Conservation (phyloP, 2,113 vertebrate species). For the Brachyhypopomus gauderio region DNA sequence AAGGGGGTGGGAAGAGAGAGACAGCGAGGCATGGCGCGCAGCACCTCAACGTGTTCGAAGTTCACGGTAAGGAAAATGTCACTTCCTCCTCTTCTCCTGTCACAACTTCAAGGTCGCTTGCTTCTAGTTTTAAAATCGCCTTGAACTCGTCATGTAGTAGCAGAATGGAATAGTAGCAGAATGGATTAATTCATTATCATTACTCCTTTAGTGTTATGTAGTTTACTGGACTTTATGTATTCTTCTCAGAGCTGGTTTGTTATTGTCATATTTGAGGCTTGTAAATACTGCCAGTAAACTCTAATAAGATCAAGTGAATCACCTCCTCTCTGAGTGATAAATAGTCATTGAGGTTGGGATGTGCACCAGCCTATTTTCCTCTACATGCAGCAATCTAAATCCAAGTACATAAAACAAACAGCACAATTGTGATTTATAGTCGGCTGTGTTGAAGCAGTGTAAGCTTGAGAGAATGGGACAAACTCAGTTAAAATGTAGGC, state of each 20-base stretch:
- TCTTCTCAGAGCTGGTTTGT: background rate
- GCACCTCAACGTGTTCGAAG: slow-evolving; percentile 90
- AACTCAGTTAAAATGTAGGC: background rate
- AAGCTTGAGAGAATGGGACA: background rate
- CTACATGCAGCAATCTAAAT: no score
- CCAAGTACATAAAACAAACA: no score
- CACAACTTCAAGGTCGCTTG: background rate
- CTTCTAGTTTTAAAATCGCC: background rate
- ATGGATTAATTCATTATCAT: background rate
- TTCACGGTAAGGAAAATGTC: slow-evolving; percentile 85
- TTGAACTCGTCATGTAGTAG: background rate
- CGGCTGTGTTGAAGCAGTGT: background rate
- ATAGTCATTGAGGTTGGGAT: no score
- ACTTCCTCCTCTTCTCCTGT: background rate
- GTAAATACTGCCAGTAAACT: background rate
- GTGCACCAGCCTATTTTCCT: no score
- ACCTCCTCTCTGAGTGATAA: no score
- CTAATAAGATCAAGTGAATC: background rate
- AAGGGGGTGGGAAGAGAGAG: slow-evolving; percentile 84
- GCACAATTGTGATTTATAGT: background rate
- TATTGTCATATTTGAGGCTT: background rate
- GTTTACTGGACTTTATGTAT: background rate
- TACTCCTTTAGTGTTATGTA: background rate
- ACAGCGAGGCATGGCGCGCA: slow-evolving; percentile 83
- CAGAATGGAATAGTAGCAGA: background rate